phyloP scores from a whole-genome alignment of 1,140 invertebrate species.

The Paramacrobiotus metropolitanus region DNA sequence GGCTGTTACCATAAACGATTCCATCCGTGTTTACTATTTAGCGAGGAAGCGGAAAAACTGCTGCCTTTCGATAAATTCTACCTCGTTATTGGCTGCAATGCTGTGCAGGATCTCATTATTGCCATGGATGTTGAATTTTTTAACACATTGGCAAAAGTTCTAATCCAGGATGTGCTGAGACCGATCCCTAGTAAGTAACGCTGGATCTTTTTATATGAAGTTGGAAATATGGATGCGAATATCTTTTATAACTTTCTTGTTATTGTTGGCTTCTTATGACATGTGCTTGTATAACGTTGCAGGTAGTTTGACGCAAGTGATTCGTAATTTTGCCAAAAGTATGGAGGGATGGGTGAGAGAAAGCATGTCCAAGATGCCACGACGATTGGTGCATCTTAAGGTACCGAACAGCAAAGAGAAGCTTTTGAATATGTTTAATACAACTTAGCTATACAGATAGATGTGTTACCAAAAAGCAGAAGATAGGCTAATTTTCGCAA shows the following conservation, averaged over 20 bases:
- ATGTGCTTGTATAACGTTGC: constrained; percentile 12
- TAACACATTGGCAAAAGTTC: constrained; percentile 78
- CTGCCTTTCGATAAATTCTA: constrained; percentile 30
- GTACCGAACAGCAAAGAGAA: no score
- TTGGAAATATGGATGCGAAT: no score
- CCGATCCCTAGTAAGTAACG: constrained; percentile 64
- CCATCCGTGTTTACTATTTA: constrained; percentile 22
- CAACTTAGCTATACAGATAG: no score
- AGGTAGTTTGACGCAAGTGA: constrained; percentile 70
- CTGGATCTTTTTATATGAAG: no score
- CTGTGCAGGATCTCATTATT: constrained; percentile 43
- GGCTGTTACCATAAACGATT: not conserved
- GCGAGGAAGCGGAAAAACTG: constrained; percentile 10
- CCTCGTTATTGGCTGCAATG: constrained; percentile 29
- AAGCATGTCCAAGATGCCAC: constrained; percentile 61
- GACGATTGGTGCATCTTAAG: constrained; percentile 58
- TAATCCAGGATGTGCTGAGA: constrained; percentile 81
- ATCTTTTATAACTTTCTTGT: no score
- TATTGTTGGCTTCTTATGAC: no score
- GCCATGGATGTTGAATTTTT: constrained; percentile 76
- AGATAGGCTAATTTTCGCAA: no score
- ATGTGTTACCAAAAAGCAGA: no score
- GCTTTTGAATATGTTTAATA: no score
- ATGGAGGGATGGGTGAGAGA: constrained; percentile 62
- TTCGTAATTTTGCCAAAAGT: constrained; percentile 75